phyloP scores from a whole-genome alignment of 2,888 invertebrate genomes.

The Adelphocoris suturalis region DNA sequence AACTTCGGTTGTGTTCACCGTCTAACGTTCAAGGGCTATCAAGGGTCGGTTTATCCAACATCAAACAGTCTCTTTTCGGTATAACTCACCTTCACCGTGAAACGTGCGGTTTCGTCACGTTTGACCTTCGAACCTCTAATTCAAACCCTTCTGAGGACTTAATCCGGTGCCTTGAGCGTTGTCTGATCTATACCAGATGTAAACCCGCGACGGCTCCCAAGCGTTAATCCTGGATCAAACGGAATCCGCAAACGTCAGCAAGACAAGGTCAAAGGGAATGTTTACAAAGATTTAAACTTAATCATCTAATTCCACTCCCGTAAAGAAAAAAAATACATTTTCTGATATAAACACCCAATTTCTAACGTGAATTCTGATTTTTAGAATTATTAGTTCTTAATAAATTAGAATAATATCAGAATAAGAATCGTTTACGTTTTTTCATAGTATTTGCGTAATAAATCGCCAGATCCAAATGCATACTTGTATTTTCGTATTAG shows the following conservation, averaged over 20 bases:
- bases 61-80: slow-evolving; percentile 23
- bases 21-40: not conserved
- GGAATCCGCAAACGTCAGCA: not conserved
- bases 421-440: no score
- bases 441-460: no score
- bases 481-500: no score
- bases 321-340: no score
- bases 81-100: not conserved
- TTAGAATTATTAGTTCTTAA: no score
- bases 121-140: not conserved
- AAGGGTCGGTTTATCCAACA: not conserved
- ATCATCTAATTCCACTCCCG: not conserved
- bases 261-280: not conserved
- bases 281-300: not conserved
- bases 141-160: slow-evolving; percentile 23
- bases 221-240: not conserved
- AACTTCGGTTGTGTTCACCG: not conserved
- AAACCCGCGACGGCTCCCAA: not conserved
- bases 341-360: no score
- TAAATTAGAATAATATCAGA: no score
- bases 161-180: slow-evolving; percentile 13
- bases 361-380: no score
- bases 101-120: slow-evolving; percentile 19
- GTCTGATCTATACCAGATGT: slow-evolving; percentile 10
- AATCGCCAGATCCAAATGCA: no score